phyloP scores from a whole-genome alignment of 2,797 vertebrate species.

The Labeo calbasu region DNA sequence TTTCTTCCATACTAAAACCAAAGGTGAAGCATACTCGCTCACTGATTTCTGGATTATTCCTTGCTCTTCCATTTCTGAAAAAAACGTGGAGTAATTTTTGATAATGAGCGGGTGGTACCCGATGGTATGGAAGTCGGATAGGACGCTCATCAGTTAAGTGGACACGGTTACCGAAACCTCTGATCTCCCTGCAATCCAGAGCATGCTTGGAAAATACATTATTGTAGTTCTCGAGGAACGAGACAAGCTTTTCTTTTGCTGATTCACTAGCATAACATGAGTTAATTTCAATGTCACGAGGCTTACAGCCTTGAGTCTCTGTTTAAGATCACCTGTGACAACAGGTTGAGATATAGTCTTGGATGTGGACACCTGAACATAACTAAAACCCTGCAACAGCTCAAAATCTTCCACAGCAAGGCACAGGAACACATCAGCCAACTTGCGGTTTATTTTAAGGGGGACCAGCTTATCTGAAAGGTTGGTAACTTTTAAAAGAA shows the following conservation, averaged over 20 bases:
- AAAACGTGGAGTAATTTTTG: background rate
- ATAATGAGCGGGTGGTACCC: background rate
- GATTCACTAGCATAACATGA: background rate
- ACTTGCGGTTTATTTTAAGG: constrained; percentile 40
- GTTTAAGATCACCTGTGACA: background rate
- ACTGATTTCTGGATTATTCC: background rate
- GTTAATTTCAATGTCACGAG: constrained; percentile 23
- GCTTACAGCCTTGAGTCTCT: background rate
- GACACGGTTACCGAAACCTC: background rate
- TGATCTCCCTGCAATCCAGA: background rate
- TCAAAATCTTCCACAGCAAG: background rate
- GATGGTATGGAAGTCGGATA: background rate
- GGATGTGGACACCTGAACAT: too few species aligned
- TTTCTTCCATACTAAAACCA: background rate
- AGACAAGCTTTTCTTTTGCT: background rate
- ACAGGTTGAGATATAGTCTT: background rate
- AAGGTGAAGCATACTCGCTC: background rate
- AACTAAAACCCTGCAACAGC: background rate
- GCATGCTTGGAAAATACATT: constrained; percentile 3
- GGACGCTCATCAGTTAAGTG: background rate
- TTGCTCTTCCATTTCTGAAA: background rate
- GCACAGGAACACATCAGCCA: constrained; percentile 19
- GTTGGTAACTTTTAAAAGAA: constrained; percentile 9
- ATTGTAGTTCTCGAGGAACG: background rate
- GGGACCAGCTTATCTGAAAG: background rate